Conservation (phyloP, 2,888 invertebrate genomes). For the Eurytoma californica region DNA sequence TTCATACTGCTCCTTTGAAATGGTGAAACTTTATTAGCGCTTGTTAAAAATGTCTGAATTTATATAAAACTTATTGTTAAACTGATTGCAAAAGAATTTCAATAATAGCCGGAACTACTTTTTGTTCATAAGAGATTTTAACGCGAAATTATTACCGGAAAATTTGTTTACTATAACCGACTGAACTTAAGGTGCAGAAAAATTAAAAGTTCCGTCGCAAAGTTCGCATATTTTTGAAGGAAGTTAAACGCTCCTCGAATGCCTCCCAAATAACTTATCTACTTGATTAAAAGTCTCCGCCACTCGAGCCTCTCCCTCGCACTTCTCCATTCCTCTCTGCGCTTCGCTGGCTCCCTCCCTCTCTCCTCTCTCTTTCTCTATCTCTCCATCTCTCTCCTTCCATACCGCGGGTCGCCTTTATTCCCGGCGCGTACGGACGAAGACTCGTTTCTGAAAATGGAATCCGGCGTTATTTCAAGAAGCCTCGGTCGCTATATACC, state of each 20-base stretch:
- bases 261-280: conserved; percentile 33
- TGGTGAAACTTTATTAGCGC: not conserved
- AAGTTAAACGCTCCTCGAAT: conserved; percentile 11
- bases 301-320: conserved; percentile 25
- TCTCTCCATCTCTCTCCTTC: not conserved
- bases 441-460: conserved; percentile 51
- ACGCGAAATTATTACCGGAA: not conserved
- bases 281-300: conserved; percentile 33
- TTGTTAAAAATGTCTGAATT: not conserved
- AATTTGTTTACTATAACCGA: not conserved
- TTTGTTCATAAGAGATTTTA: no score
- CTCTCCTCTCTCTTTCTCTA: conserved; percentile 31
- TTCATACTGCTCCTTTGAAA: not conserved
- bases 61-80: not conserved
- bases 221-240: not conserved
- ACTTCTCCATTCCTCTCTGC: conserved; percentile 3
- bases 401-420: conserved; percentile 23
- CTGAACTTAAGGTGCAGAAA: not conserved
- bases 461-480: conserved; percentile 54
- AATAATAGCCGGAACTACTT: not conserved
- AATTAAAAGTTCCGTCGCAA: conserved; percentile 2
- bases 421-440: conserved; percentile 37
- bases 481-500: conserved; percentile 29
- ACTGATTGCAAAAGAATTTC: not conserved
- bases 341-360: conserved; percentile 4